Evolutionary conservation across 2,797 vertebrate species (phyloP), one percentile per base, ranked within the genome.

Genomic region (Gobionotothen gibberifrons): DNA sequence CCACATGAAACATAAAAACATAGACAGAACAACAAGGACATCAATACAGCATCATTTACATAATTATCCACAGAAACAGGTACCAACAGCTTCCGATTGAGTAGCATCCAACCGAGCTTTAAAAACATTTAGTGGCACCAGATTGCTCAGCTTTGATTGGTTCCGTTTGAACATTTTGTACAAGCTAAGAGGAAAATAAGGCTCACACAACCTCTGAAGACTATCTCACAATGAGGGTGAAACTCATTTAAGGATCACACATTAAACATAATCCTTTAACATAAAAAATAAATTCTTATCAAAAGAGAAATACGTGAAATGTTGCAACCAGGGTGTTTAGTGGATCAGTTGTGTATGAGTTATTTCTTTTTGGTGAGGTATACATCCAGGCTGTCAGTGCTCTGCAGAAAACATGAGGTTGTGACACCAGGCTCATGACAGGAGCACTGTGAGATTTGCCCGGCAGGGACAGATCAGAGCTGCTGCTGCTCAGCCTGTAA

Each of bases 401-500:
- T 70, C 51, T 26, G 7, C 59, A 65, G 54, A 57, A 72, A 29
- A 74, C 57, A 46, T 49, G 76, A 47, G 72, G 43, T 65, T 78
- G 68, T 74, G 81, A 81, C 76, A 69, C 63, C 51, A 15, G 36
- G 47, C 76, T 86, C 68, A 78, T 87, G 84, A 76, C 48, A 69
- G 71, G 26, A 43, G 65, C 26, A 5, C 53, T 43, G 60, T 58
- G 42, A 53, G 51, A 42, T 79, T 81, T 85, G 54, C 69, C 82
- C 71, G 32, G 72, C 8, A 48, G 90, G 81, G 64, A 74, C 65
- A 44, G 78, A 86, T 86, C 75, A 75, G 72, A 86, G 16, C 64
- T 61, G 75, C 68, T 79, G 72, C 69, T 80, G 76, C 67, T 73
- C 72, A 71, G 57, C 56, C 76, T 78, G 42, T 44, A 78, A 68